Percentiles rank a stretch among this genome's conserved stretches.
Conservation (phyloP, 2,797 vertebrate genomes). For the Megalops cyprinoides region DNA sequence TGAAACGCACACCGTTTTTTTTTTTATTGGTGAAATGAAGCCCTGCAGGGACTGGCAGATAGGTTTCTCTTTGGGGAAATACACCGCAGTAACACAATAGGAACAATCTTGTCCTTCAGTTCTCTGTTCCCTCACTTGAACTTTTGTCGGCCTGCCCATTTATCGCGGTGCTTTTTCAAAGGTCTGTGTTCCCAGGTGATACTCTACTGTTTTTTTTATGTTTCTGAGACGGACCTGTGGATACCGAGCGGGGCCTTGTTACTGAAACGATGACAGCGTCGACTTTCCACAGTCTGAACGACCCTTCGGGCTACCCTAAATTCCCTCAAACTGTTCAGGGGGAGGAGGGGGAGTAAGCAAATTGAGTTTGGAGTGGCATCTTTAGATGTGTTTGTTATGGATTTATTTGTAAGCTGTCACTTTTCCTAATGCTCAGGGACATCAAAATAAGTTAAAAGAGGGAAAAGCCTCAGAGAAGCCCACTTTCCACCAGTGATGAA, state of each 20-base stretch:
- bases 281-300: constrained; percentile 67
- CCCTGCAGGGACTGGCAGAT: constrained; percentile 64
- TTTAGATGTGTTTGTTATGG: constrained; percentile 83
- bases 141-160: constrained; percentile 70
- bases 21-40: constrained; percentile 73
- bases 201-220: constrained; percentile 52
- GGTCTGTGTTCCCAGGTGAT: background rate
- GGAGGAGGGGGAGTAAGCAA: constrained; percentile 69
- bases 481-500: constrained; percentile 75
- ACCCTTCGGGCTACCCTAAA: constrained; percentile 70
- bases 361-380: constrained; percentile 74
- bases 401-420: constrained; percentile 87
- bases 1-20: constrained; percentile 63
- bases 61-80: constrained; percentile 75
- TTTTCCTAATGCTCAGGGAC: constrained; percentile 81
- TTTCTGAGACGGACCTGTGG: constrained; percentile 33
- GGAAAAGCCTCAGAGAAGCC: constrained; percentile 73
- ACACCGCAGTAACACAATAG: constrained; percentile 61
- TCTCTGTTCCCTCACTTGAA: constrained; percentile 71
- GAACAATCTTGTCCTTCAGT: constrained; percentile 77
- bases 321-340: constrained; percentile 63
- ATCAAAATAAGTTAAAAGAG: constrained; percentile 81
- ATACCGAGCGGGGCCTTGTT: constrained; percentile 56
- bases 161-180: constrained; percentile 51
- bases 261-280: constrained; percentile 71